Base-by-base conservation (phyloP, 2,888 invertebrate genomes). In the Callinectes sapidus region DNA sequence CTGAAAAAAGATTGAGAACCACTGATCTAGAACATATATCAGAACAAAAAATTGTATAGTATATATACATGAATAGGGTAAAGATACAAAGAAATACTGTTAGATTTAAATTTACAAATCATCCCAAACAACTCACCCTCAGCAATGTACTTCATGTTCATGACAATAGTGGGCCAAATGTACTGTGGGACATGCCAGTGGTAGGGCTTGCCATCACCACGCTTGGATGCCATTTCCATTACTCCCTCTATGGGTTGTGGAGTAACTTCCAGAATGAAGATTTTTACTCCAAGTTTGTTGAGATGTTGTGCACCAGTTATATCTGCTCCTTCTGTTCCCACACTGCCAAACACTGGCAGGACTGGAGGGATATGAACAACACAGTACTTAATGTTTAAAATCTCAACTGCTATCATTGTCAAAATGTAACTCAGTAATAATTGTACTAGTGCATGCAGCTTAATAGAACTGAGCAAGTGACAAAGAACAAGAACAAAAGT, bases 231-330 rank as follows among this genome's bases (percentile, higher is more conserved):
- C 94, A 94, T 93, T 18, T 93, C 94, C 39, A 0, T 35, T 16
- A 94, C 81, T 6, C 93, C 91, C 2, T 71, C 85, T 5, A 94
- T 23, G 55, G 94, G 92, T 5, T 35, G 48, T 5, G 87, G 85
- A 1, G 93, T 94, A 55, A 94, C 93, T 81, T 94, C 94, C 66
- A 94, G 89, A 18, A 94, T 91, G 87, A 94, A 93, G 81, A 94
- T 90, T 85, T 92, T 92, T n/a, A 92, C 92, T 13, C 92, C 94
- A 35, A 93, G 81, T 77, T 94, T 94, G 90, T 93, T 93, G 55
- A 94, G 89, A 18, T 91, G 89, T 16, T 93, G 87, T 10, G 94
- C 91, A 8, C 77, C 93, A 10, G 93, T 77, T 0, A 55, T 0
- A 77, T 94, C 93, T 0, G 92, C 87, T 5, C 94, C 94, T n/a